Percentiles rank a stretch among this genome's conserved stretches.
phyloP scores from a whole-genome alignment of 2,888 invertebrate species.

The Trachelus iudaicus region DNA sequence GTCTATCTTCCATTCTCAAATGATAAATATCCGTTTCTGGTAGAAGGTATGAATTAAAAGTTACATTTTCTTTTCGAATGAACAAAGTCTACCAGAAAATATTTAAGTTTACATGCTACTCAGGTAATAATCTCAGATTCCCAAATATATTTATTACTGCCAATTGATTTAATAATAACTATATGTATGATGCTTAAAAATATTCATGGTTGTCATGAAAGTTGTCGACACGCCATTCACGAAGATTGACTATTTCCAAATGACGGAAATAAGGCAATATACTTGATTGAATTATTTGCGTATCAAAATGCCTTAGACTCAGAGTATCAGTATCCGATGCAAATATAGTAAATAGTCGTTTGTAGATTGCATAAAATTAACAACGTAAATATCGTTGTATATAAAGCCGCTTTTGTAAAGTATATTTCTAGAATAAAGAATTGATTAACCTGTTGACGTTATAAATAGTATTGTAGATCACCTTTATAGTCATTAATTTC shows the following conservation, averaged over 20 bases:
- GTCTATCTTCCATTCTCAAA: not conserved
- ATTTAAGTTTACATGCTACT: not conserved
- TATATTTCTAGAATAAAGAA: slow-evolving; percentile 26
- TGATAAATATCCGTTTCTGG: not conserved
- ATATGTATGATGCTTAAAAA: not conserved
- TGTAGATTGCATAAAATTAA: not conserved
- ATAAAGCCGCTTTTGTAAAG: slow-evolving; percentile 22
- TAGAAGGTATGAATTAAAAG: not conserved
- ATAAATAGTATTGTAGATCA: not conserved
- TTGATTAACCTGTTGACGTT: not conserved
- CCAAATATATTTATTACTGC: not conserved
- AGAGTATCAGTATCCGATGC: not conserved
- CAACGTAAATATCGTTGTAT: slow-evolving; percentile 6
- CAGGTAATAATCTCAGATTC: not conserved
- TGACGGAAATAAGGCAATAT: not conserved
- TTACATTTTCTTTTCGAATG: not conserved
- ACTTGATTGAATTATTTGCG: not conserved
- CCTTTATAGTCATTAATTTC: not conserved
- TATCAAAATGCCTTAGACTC: not conserved
- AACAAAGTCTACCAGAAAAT: not conserved
- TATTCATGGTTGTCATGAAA: not conserved
- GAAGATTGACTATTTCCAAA: not conserved
- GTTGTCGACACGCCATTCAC: not conserved
- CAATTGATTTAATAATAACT: not conserved
- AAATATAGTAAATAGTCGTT: not conserved